These are phyloP conservation scores for Enhydra lutris DNA, from an alignment of 2,113 vertebrate genomes.

Conservation along the genomic window DNA sequence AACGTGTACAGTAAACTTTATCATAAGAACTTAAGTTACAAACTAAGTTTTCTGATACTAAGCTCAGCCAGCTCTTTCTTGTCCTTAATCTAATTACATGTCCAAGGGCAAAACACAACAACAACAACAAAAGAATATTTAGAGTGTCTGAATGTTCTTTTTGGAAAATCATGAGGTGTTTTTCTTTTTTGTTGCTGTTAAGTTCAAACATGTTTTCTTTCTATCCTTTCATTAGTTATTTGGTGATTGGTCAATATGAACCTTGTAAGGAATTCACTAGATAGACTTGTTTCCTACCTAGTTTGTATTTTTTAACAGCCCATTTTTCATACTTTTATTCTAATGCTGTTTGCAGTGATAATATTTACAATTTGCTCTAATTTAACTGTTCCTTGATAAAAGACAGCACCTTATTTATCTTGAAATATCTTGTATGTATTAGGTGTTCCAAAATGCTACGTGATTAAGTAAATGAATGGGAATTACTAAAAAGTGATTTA, in stretches of 20 bases:
- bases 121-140: background rate
- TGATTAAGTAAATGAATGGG: background rate
- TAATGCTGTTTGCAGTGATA: background rate
- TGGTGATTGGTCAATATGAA: background rate
- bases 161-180: background rate
- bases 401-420: background rate
- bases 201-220: background rate
- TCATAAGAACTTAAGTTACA: background rate
- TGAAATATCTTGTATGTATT: background rate
- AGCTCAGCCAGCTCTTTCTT: background rate
- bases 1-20: background rate
- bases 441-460: background rate
- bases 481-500: background rate
- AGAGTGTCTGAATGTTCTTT: background rate
- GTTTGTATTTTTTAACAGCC: background rate
- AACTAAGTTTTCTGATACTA: background rate
- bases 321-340: background rate
- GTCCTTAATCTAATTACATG: background rate
- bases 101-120: background rate
- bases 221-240: background rate
- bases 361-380: background rate
- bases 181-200: background rate
- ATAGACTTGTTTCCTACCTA: background rate
- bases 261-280: background rate
- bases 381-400: background rate